Evolutionary conservation across 1,140 invertebrate species (phyloP).

Genomic region (Danaus melanippus): DNA sequence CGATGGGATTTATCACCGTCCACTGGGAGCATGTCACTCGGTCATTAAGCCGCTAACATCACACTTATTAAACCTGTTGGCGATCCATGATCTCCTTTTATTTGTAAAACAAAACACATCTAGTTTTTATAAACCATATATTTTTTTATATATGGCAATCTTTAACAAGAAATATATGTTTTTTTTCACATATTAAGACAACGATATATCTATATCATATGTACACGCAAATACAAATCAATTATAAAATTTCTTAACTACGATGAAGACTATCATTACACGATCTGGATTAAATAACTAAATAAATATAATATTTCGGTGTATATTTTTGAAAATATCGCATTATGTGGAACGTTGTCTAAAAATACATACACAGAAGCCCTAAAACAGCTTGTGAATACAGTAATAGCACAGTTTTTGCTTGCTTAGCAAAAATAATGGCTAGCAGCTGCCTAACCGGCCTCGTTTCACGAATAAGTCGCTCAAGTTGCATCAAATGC

Average conservation of each 20-base stretch:
- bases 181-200: background rate
- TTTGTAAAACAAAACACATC: too few relatives aligned
- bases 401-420: constrained; percentile 12
- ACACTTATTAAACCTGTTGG: constrained; percentile 2
- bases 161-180: background rate
- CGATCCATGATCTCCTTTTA: too few relatives aligned
- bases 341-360: too few relatives aligned
- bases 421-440: constrained; percentile 21
- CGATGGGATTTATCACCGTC: constrained; percentile 3
- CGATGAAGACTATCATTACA: too few relatives aligned
- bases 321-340: too few relatives aligned
- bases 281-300: too few relatives aligned
- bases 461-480: constrained; percentile 9
- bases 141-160: too few relatives aligned
- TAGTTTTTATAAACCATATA: too few relatives aligned
- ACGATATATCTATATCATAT: too few relatives aligned
- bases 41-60: background rate
- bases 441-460: constrained; percentile 20
- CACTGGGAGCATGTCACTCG: background rate
- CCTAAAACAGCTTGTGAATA: constrained; percentile 14
- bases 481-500: constrained; percentile 14
- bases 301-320: too few relatives aligned
- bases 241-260: too few relatives aligned
- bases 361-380: background rate
- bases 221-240: too few relatives aligned